Conservation (phyloP, 2,797 vertebrate species). For the Muscicapa comitata region DNA sequence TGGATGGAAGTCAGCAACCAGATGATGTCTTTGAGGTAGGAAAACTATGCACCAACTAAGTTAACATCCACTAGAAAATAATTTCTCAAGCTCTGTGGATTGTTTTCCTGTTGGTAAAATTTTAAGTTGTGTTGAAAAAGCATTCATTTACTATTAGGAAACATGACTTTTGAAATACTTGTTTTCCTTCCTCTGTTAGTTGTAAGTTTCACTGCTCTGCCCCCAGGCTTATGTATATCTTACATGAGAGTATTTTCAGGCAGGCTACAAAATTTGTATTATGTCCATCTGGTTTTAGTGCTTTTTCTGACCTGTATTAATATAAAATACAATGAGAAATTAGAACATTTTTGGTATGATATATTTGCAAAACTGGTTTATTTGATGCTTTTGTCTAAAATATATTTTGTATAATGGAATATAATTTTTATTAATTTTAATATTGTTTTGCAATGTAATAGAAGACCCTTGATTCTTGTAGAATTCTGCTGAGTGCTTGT, state of each 20-base stretch:
- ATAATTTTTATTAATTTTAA: background rate
- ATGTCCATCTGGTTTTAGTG: background rate
- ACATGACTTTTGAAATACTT: background rate
- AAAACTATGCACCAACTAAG: background rate
- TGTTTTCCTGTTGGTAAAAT: background rate
- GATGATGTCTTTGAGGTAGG: conserved; percentile 82
- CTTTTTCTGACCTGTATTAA: background rate
- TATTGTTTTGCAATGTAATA: background rate
- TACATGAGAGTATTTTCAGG: background rate
- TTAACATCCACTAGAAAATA: background rate
- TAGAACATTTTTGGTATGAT: background rate
- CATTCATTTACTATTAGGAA: background rate
- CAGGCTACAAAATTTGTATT: background rate
- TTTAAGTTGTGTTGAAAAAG: background rate
- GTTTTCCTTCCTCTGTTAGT: background rate
- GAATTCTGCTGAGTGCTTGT: background rate
- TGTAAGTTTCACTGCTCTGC: background rate
- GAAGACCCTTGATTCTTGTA: background rate
- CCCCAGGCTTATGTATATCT: background rate
- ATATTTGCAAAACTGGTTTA: background rate
- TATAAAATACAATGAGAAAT: background rate
- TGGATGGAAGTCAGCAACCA: conserved; percentile 85
- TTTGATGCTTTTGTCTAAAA: background rate
- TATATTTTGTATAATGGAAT: background rate
- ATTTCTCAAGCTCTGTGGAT: background rate